A percentile compares a stretch with the other conserved stretches of the same genome.
Evolutionary conservation across 2,113 vertebrate species (phyloP).

Genomic region (Sitta europaea): DNA sequence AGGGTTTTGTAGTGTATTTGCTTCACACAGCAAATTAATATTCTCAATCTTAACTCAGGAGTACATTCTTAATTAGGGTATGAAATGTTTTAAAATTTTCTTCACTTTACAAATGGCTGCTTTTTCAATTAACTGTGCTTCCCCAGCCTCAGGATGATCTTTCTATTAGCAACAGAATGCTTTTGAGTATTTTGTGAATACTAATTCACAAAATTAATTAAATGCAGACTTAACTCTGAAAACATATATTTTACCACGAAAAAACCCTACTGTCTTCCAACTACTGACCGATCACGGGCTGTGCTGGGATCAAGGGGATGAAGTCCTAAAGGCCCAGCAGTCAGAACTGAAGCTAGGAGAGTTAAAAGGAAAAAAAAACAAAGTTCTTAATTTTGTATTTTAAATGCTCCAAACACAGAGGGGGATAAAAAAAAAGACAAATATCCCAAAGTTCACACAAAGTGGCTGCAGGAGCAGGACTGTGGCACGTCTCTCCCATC

Average conservation of each 20-base stretch:
- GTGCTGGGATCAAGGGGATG: neutral
- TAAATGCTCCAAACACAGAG: neutral
- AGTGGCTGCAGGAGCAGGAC: rapidly evolving
- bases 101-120: conserved; percentile 36
- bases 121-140: conserved; percentile 52
- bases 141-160: conserved; percentile 51
- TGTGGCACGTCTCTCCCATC: neutral
- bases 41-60: conserved; percentile 22
- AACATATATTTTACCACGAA: neutral
- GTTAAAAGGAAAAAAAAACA: neutral
- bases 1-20: neutral
- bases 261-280: neutral
- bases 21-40: conserved; percentile 1
- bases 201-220: conserved; percentile 49
- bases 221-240: conserved; percentile 15
- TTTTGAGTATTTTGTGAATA: conserved; percentile 43
- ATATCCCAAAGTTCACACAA: neutral
- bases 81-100: conserved; percentile 38
- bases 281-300: neutral
- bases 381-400: neutral
- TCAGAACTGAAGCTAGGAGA: neutral
- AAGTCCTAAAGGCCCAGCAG: neutral
- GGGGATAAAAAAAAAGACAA: neutral
- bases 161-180: conserved; percentile 54
- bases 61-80: conserved; percentile 32